Base-by-base conservation (phyloP, 1,140 invertebrate genomes). In the Achatina immaculata region DNA sequence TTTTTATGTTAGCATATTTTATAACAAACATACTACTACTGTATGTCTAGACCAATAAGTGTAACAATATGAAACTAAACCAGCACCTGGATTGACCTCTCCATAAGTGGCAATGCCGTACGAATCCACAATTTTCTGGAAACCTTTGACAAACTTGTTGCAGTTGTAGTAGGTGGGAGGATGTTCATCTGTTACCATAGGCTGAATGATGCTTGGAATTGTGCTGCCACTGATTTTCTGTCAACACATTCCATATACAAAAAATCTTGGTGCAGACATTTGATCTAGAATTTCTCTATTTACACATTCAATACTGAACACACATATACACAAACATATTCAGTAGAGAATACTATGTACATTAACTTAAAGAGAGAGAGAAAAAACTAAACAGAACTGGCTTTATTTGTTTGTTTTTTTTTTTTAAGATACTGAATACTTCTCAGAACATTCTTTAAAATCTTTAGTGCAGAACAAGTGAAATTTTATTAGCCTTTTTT, bases 101-200 rank as follows among this genome's bases (percentile, higher is more conserved):
- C 96, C 93, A 90, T 99, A 99, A 7, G 94, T 95, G 58, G 97
- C 96, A 51, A 99, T 94, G 83, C 98, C 98, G 89, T 99, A 99
- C 0, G 97, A 94, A 91, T 99, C 96, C 83, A 99, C 97, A 81
- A 99, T 93, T 87, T 94, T 95, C 92, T 99, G 98, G 92, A 99
- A 99, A 38, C 96, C 97, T 86, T 93, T 93, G 0, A 98, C 99
- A 89, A 99, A 99, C 88, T 96, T 96, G 92, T 99, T 99, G 34
- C 96, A 96, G 19, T 95, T 93, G 91, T 98, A 96, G 90, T 95
- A 99, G 0, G 98, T 99, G 0, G 98, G 98, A 38, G 98, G 98
- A 76, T 93, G 92, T 90, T 98, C 96, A 83, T 94, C 93, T 0
- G 96, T 97, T 66, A 95, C 94, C 91, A 99, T 96, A 43, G 96